Evolutionary conservation across 2,888 invertebrate genomes (phyloP).

Genomic region (Melikaiella ostensackeni): DNA sequence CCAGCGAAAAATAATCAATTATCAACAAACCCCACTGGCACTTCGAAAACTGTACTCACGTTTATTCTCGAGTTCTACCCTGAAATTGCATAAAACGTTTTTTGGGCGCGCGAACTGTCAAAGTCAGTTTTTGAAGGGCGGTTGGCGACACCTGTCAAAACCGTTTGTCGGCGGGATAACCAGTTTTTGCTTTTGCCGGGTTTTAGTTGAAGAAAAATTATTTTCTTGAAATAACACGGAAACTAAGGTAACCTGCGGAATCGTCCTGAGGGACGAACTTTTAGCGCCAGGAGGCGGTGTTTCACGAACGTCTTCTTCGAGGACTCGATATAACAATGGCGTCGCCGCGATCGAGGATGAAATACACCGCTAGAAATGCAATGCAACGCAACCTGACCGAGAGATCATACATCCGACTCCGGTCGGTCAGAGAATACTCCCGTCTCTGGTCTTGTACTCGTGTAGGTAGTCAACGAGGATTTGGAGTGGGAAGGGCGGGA

Average conservation of each 20-base stretch:
- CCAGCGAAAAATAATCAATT: neutral
- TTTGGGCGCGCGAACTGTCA: constrained; percentile 16
- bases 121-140: neutral
- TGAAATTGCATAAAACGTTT: neutral
- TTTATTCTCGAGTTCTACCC: neutral
- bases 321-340: constrained; percentile 32
- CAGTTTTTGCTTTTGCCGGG: constrained; percentile 6
- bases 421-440: constrained; percentile 46
- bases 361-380: constrained; percentile 32
- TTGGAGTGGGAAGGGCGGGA: constrained; percentile 28
- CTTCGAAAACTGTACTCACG: neutral
- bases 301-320: neutral
- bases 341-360: constrained; percentile 30
- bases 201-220: neutral
- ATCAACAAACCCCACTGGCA: neutral
- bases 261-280: neutral
- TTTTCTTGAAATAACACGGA: neutral
- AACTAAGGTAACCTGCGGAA: neutral
- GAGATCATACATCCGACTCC: constrained; percentile 43
- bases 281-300: neutral
- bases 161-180: constrained; percentile 26
- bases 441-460: constrained; percentile 33
- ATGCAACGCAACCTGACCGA: constrained; percentile 9
- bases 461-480: constrained; percentile 36
- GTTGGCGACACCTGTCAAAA: constrained; percentile 25